Base-by-base conservation (phyloP, 2,888 invertebrate species). In the Euclidia mi region DNA sequence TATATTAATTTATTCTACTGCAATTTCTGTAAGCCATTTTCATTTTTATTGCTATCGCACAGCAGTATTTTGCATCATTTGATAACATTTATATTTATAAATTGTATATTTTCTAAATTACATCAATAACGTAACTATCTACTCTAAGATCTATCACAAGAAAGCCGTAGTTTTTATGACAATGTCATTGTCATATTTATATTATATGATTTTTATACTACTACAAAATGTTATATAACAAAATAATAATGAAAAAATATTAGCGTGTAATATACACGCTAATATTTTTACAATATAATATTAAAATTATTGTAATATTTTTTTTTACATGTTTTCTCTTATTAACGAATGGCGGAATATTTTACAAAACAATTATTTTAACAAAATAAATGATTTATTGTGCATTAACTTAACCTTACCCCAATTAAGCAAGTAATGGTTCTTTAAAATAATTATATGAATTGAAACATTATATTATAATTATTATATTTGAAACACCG, bases 31-130 rank as follows among this genome's bases (percentile, higher is more conserved):
- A 46, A 52, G 20, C 31, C 7, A 14, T 7, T 17, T 28, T 29
- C 37, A 35, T 73, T 71, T 79, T 92, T 92, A 92, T 92, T 92
- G 92, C 83, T 79, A 81, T 64, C 76, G 89, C 92, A 92, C 92
- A 92, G 92, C 92, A 92, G 92, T 89, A 29, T 40, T 49, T 40
- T 28, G 6, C 2, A 20, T 35, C 9, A 7, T 41, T 31, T 29
- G 3, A 18, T 11, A 32, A 44, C 25, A 35, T 25, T 29, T 25
- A 45, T 37, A 45, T 18, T 18, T 35, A 17, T 17, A 20, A 14
- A 12, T n/a, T 12, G 4, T 14, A 35, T 15, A 25, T 20, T n/a
- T 14, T 14, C 31, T 47, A 47, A 40, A 14, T 15, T 32, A 38
- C 6, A 38, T 38, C 3, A 12, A 34, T 25, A 6, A 37, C 17